phyloP scores from a whole-genome alignment of 2,888 invertebrate species.

The Exocentrus adspersus region DNA sequence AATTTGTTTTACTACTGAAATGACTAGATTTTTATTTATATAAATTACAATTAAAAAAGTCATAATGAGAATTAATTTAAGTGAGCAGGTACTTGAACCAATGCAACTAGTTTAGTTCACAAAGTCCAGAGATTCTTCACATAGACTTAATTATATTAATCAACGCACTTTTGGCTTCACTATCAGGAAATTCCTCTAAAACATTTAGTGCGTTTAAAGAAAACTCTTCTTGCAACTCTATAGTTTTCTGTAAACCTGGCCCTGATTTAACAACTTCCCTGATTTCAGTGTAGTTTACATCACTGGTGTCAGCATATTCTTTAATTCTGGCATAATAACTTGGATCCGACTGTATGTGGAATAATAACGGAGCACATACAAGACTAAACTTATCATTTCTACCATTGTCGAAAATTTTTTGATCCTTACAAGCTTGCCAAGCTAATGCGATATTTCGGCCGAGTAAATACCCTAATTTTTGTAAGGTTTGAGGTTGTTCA shows the following conservation, averaged over 20 bases:
- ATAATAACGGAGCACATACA: constrained; percentile 83
- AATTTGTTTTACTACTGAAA: neutral
- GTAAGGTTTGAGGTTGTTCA: constrained; percentile 76
- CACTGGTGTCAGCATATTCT: constrained; percentile 68
- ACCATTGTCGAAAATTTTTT: constrained; percentile 69
- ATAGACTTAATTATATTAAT: constrained; percentile 81
- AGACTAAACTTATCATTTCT: constrained; percentile 70
- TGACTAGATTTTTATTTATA: constrained; percentile 5
- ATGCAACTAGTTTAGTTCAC: neutral
- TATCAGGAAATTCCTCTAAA: constrained; percentile 77
- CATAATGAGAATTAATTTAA: neutral
- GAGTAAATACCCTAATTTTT: constrained; percentile 83
- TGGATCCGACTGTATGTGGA: constrained; percentile 79
- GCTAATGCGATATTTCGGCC: constrained; percentile 89
- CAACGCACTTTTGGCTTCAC: constrained; percentile 83
- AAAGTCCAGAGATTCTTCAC: constrained; percentile 22
- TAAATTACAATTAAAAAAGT: neutral
- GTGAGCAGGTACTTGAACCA: constrained; percentile 10
- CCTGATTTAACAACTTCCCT: constrained; percentile 62
- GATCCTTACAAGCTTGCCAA: constrained; percentile 79
- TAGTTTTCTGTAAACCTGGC: constrained; percentile 77
- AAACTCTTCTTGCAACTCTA: constrained; percentile 76
- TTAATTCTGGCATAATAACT: constrained; percentile 73
- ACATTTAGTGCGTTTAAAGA: constrained; percentile 77
- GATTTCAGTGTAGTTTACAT: constrained; percentile 70